phyloP scores from a whole-genome alignment of 2,797 vertebrate genomes.

The Geotrypetes seraphini region DNA sequence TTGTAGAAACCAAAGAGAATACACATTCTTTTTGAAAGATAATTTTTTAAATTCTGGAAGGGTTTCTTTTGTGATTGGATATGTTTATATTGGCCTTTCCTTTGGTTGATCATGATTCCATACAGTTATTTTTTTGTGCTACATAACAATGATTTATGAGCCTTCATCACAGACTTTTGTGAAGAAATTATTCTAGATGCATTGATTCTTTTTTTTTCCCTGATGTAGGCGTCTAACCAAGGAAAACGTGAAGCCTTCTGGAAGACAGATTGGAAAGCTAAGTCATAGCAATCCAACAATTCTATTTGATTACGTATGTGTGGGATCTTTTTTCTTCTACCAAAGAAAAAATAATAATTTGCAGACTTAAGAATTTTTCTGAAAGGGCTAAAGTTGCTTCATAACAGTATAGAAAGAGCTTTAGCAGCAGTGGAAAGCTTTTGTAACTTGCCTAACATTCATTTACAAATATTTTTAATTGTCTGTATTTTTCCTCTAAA shows the following conservation, averaged over 20 bases:
- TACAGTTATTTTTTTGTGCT: background rate
- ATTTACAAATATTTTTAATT: no score
- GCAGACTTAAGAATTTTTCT: no score
- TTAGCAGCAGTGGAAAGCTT: no score
- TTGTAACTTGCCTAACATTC: no score
- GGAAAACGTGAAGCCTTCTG: constrained; percentile 83
- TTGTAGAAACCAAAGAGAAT: no score
- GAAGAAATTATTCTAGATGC: constrained; percentile 14
- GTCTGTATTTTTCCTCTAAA: no score
- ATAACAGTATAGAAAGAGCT: no score
- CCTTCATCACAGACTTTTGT: background rate
- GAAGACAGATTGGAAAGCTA: constrained; percentile 78
- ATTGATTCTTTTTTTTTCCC: constrained; percentile 2
- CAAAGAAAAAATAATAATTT: no score
- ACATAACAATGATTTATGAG: background rate
- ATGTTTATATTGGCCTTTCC: no score
- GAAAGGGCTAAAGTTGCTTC: no score
- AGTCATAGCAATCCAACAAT: constrained; percentile 83
- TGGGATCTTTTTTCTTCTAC: constrained; percentile 18
- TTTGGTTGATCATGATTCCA: no score
- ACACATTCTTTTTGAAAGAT: constrained; percentile 2
- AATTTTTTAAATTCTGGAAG: background rate
- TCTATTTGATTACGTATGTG: constrained; percentile 76
- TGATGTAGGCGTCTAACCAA: constrained; percentile 81
- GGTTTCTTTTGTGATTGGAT: no score